Evolutionary conservation across 2,113 vertebrate genomes (phyloP), one percentile per base, ranked within the genome.

Genomic region (Oncorhynchus mykiss): DNA sequence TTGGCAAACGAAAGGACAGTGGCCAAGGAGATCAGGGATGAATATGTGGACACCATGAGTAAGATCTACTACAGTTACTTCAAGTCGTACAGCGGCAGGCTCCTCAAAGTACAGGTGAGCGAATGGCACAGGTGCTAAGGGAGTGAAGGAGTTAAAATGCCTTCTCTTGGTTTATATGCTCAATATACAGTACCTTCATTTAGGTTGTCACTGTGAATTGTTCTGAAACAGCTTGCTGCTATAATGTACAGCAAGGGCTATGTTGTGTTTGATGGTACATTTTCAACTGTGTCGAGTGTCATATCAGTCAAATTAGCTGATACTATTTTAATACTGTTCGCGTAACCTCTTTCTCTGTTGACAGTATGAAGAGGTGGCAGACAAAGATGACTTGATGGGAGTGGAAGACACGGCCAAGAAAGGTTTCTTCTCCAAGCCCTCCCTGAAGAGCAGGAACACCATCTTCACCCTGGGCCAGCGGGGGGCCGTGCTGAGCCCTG

Each of bases 381-480:
- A 98, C 78, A 98, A 98, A 80, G 96, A 97, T 1, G 96, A 97
- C 67, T 93, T 98, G 64, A 97, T 97, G 96, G 96, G 96, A 0
- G 95, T 97, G 1, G 96, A 98, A 80, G 96, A 98, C 84, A 98
- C 96, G 0, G 95, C 96, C 70, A 97, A 96, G 88, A 97, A 97
- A 91, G 96, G 93, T 12, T 97, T 98, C 89, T 98, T 98, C 90
- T 96, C 96, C 1, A 98, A 97, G 79, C 96, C 96, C 0, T 95
- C 95, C 0, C 89, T 98, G 78, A 96, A 95, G 76, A 97, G 94
- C 90, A 94, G 96, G 82, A 97, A 98, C 90, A 98, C 96, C 12
- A 94, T 97, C 80, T 98, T 98, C 87, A 98, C 96, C 0, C 64
- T 98, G 72, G 96, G 96, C 12, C 96, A 96, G 90, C 83, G 96